Conservation (phyloP, 2,113 vertebrate species). For the Strigops habroptila region DNA sequence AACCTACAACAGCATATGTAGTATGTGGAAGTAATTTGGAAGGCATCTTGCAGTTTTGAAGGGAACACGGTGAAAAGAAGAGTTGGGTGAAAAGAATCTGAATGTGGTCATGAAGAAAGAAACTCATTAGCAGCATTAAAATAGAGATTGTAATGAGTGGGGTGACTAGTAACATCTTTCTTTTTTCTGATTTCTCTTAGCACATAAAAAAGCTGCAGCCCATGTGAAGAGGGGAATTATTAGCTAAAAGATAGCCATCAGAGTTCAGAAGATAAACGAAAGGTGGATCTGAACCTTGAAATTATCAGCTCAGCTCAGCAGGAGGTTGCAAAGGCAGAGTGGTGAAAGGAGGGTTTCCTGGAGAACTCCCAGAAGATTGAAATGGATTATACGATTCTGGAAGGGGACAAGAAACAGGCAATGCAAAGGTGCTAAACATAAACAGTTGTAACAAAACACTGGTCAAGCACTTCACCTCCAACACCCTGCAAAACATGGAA, state of each 20-base stretch:
- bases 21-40: conserved; percentile 36
- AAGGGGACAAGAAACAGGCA: conserved; percentile 23
- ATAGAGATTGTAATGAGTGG: neutral
- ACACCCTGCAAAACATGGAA: neutral
- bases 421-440: conserved; percentile 6
- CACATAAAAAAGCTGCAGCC: conserved; percentile 18
- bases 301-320: conserved; percentile 10
- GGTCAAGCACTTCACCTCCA: neutral
- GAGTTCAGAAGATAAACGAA: conserved; percentile 45
- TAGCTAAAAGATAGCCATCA: conserved; percentile 39
- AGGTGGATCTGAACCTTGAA: conserved; percentile 37
- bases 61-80: neutral
- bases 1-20: neutral
- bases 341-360: conserved; percentile 24
- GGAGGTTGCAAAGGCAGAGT: conserved; percentile 43
- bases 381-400: neutral
- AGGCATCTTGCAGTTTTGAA: conserved; percentile 16
- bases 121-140: neutral
- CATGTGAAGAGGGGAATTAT: conserved; percentile 16
- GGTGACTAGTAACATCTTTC: conserved; percentile 6
- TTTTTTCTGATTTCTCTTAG: conserved; percentile 58
- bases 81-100: neutral
- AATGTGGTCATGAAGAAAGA: neutral
- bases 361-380: conserved; percentile 30
- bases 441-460: neutral